Conservation (phyloP, 2,113 vertebrate genomes). For the Stercorarius parasiticus region DNA sequence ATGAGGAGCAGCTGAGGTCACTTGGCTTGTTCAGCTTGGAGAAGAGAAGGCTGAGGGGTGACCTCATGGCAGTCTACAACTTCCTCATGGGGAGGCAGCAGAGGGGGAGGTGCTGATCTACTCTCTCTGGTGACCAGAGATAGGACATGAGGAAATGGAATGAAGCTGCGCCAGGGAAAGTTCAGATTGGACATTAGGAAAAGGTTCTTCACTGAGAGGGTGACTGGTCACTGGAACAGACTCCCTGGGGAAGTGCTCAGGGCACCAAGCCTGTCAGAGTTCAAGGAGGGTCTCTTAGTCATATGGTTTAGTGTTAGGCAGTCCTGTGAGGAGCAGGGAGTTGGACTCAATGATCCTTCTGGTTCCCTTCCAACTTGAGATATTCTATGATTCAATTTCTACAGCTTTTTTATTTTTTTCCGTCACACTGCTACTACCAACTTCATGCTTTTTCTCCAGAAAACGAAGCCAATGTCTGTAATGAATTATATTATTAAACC, state of each 20-base stretch:
- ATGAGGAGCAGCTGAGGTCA: rapidly evolving
- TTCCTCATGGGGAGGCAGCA: rapidly evolving
- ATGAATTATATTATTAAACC: not conserved
- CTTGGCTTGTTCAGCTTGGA: not conserved
- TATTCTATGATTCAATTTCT: not conserved
- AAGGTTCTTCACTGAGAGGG: not conserved
- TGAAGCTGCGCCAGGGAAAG: not conserved
- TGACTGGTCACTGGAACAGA: not conserved
- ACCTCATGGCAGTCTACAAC: not conserved
- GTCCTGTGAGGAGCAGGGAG: not conserved
- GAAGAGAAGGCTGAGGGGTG: not conserved
- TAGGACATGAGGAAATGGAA: not conserved
- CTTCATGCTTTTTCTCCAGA: not conserved
- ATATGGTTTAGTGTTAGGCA: not conserved
- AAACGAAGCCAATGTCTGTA: not conserved
- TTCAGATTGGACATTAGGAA: not conserved
- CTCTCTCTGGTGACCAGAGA: not conserved
- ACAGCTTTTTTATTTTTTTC: not conserved
- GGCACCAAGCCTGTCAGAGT: not conserved
- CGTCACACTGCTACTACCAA: not conserved
- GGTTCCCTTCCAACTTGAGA: not conserved
- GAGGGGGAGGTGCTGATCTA: not conserved
- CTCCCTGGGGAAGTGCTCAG: not conserved
- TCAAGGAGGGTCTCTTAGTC: not conserved
- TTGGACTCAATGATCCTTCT: not conserved